Conservation (phyloP, 1,140 invertebrate species). For the Caerostris extrusa region DNA sequence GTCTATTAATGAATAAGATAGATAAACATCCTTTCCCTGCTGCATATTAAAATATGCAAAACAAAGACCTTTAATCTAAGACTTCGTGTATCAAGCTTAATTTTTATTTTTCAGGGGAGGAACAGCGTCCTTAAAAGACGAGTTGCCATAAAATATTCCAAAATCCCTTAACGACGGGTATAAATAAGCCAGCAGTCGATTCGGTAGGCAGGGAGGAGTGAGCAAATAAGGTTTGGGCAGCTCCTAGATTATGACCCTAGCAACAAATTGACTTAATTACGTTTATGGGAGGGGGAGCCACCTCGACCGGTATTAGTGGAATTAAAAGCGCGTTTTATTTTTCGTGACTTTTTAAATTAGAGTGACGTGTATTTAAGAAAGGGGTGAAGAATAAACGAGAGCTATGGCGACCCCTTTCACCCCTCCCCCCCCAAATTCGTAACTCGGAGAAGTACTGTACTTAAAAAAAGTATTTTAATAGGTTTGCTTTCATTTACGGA, state of each 20-base stretch:
- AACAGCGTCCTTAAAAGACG: neutral
- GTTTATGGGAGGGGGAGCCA: neutral
- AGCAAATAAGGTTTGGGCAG: neutral
- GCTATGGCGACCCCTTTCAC: too few relatives aligned
- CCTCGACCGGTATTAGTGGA: neutral
- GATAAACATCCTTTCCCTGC: too few relatives aligned
- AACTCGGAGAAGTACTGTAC: neutral
- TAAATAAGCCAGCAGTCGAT: constrained; percentile 14
- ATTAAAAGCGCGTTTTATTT: constrained; percentile 7
- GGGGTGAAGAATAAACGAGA: neutral
- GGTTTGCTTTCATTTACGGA: neutral
- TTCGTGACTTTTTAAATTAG: constrained; percentile 25
- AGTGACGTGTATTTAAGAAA: neutral
- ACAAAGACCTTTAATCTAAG: neutral
- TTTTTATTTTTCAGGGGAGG: neutral
- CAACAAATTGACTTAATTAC: constrained; percentile 42
- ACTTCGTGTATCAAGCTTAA: neutral
- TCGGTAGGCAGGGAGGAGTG: neutral
- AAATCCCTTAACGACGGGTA: constrained; percentile 4
- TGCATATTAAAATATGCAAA: neutral
- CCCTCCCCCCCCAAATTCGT: neutral
- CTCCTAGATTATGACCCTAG: constrained; percentile 15
- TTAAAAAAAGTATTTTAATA: neutral
- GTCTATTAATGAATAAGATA: too few relatives aligned
- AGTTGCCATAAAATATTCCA: neutral